These are phyloP conservation scores for Cantharis rustica DNA, from an alignment of 2,888 invertebrate species.

Conservation along the genomic window DNA sequence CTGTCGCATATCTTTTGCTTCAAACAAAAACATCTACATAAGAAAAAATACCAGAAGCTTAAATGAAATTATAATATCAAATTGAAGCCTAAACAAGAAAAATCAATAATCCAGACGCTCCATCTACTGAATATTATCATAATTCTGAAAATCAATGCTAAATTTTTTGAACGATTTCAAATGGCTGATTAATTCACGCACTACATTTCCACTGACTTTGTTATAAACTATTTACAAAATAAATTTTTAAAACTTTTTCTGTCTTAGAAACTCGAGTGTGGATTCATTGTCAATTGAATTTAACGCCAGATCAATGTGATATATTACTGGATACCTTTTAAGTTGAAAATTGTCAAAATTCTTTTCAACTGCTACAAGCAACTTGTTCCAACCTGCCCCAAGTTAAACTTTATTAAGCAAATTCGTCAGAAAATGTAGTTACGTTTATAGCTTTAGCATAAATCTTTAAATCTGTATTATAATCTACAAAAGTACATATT, in stretches of 20 bases:
- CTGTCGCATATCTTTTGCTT: too few relatives aligned
- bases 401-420: too few relatives aligned
- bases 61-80: background rate
- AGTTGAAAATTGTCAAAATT: too few relatives aligned
- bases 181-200: background rate
- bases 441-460: too few relatives aligned
- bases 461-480: too few relatives aligned
- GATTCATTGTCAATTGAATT: too few relatives aligned
- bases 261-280: background rate
- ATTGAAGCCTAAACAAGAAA: background rate
- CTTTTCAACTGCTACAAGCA: too few relatives aligned
- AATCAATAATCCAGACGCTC: background rate
- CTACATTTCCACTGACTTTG: background rate
- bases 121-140: background rate
- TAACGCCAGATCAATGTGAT: too few relatives aligned
- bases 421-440: too few relatives aligned
- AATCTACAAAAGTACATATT: too few relatives aligned
- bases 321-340: too few relatives aligned
- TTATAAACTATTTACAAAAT: background rate
- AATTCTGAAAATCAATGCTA: background rate
- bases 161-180: background rate
- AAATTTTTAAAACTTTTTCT: background rate
- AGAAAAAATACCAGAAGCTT: background rate
- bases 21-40: background rate
- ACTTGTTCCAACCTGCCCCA: too few relatives aligned